Evolutionary conservation across 2,888 invertebrate species (phyloP), one percentile per base, ranked within the genome.

Genomic region (Baccha elongata): DNA sequence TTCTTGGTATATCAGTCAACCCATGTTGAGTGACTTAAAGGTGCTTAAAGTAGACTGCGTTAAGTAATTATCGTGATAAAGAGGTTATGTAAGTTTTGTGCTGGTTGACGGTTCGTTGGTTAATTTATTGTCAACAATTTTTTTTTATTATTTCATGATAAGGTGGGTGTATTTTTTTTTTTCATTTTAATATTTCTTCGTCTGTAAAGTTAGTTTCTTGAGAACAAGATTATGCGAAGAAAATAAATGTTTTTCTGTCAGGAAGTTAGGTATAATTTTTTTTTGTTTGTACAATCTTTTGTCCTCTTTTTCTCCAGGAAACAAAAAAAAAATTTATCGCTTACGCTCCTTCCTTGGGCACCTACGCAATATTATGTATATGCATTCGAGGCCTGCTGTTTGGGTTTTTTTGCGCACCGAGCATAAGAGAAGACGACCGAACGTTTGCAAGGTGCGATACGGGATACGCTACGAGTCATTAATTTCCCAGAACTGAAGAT

Each of bases 341-440:
- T 62, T 62, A 73, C 21, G 17, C 17, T 37, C 81, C 76, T 72
- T 83, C 72, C 76, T 76, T 83, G 69, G 13, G 72, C 81, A 46
- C 81, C 76, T 83, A 83, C 81, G 81, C 76, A 72, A 55, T 46
- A 13, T 1, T 13, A 11, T 29, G 1, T 23, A 10, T 15, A 15
- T 42, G 3, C 7, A 8, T 32, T 15, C n/a, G 40, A 58, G 26
- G 26, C 37, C 42, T 58, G 37, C 32, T 55, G 37, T 37, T 37
- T 29, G 29, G 8, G 29, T 32, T 2, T 35, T 32, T 35, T 5
- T 23, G 29, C 7, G 21, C 37, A 37, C n/a, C n/a, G 13, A 55
- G 15, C 6, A 40, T 17, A 11, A 23, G 11, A 58, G 23, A 35
- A 53, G 53, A 53, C 19, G 53, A 35, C 21, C n/a, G 13, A 13